phyloP scores from a whole-genome alignment of 2,888 invertebrate species.

The Sialis lutaria region DNA sequence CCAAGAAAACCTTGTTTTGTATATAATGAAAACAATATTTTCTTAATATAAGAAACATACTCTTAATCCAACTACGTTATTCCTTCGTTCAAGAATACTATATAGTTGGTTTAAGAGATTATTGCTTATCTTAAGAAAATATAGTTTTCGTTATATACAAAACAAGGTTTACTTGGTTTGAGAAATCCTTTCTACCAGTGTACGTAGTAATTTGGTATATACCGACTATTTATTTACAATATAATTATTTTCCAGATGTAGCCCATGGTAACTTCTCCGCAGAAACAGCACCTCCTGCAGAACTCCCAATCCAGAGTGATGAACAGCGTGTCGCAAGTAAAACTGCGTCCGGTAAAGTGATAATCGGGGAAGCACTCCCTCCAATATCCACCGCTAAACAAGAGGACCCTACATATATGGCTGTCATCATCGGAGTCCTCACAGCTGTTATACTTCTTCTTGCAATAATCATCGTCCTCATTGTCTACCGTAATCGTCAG shows the following conservation, averaged over 20 bases:
- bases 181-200: too few species aligned
- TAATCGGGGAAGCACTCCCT: slow-evolving; percentile 11
- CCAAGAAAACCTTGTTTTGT: too few species aligned
- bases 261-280: slow-evolving; percentile 58
- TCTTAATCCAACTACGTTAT: too few species aligned
- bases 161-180: too few species aligned
- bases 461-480: slow-evolving; percentile 52
- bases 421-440: slow-evolving; percentile 60
- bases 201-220: neutral
- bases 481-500: slow-evolving; percentile 51
- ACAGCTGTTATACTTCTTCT: slow-evolving; percentile 55
- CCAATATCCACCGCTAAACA: slow-evolving; percentile 49
- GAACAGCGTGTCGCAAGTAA: slow-evolving; percentile 28
- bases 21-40: neutral
- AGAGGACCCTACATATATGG: slow-evolving; percentile 55
- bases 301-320: slow-evolving; percentile 29
- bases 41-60: too few species aligned
- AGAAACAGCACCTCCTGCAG: slow-evolving; percentile 40
- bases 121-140: too few species aligned
- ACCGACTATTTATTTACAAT: neutral
- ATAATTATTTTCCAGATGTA: slow-evolving; percentile 26
- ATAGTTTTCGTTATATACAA: too few species aligned
- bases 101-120: too few species aligned
- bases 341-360: slow-evolving; percentile 29
- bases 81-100: too few species aligned